A percentile compares a stretch with the other conserved stretches of the same genome.
Conservation (phyloP, 35 echinoderm and acorn worm genomes). For the Heliocidaris erythrogramma region DNA sequence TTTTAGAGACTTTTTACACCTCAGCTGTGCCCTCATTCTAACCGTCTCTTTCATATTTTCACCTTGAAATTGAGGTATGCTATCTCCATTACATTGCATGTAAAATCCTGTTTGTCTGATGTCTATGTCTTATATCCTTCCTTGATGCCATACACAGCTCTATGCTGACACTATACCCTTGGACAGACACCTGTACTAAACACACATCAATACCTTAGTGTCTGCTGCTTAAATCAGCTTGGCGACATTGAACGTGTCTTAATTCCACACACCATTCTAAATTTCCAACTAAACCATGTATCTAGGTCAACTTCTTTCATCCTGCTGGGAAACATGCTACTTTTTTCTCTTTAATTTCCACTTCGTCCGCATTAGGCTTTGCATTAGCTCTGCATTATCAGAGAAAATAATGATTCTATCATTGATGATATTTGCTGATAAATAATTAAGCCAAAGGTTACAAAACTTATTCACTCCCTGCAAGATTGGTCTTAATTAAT, state of each 20-base stretch:
- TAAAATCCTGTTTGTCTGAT: constrained; percentile 37
- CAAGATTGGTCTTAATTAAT: too few species aligned
- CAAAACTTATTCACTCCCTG: too few species aligned
- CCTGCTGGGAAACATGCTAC: background rate
- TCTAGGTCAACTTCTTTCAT: background rate
- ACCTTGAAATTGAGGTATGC: constrained; percentile 29
- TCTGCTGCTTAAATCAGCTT: background rate
- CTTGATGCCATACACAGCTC: constrained; percentile 40
- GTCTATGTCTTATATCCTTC: constrained; percentile 33
- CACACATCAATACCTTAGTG: background rate
- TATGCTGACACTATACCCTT: background rate
- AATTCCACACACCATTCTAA: background rate
- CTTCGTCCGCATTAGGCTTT: background rate
- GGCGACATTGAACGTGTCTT: constrained; percentile 1
- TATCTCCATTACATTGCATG: constrained; percentile 2
- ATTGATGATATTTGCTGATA: too few species aligned
- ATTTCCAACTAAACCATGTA: background rate
- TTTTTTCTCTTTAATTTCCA: background rate
- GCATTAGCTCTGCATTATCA: too few species aligned
- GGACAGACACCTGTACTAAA: background rate
- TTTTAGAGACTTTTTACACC: constrained; percentile 23
- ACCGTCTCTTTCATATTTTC: constrained; percentile 2
- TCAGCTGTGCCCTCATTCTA: background rate
- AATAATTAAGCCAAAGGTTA: too few species aligned
- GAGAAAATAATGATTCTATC: too few species aligned